phyloP scores from a whole-genome alignment of 64 coral and sea anemone species.

The Montipora efflorescens region DNA sequence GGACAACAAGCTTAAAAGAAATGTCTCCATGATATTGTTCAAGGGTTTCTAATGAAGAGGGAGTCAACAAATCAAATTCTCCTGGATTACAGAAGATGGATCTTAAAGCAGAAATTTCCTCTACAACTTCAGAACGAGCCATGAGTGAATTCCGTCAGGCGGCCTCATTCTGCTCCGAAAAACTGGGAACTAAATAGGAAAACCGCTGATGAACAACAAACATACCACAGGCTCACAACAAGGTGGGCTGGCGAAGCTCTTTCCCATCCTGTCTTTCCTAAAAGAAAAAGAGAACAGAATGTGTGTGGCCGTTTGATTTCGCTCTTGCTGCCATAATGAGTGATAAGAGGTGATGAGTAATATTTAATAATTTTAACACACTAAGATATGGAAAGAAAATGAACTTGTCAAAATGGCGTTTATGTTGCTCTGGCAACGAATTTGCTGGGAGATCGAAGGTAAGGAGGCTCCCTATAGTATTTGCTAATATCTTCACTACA shows the following conservation, averaged over 20 bases:
- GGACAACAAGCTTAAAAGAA: slow-evolving; percentile 16
- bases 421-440: slow-evolving; percentile 21
- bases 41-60: background rate
- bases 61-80: slow-evolving; percentile 48
- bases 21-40: slow-evolving; percentile 6
- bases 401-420: background rate
- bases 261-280: no score
- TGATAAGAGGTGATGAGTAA: slow-evolving; percentile 26
- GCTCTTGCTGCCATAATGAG: background rate
- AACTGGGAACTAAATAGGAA: slow-evolving; percentile 4
- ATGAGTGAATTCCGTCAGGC: slow-evolving; percentile 28
- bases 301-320: background rate
- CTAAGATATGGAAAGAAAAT: background rate
- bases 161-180: background rate
- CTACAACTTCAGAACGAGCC: background rate
- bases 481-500: no score
- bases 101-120: slow-evolving; percentile 59
- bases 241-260: no score
- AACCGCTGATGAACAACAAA: background rate
- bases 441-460: no score
- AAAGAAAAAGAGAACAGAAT: background rate
- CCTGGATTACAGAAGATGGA: slow-evolving; percentile 66
- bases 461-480: no score
- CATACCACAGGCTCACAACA: background rate
- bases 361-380: background rate